Conservation (phyloP, 2,113 vertebrate species). For the Choloepus hoffmanni region DNA sequence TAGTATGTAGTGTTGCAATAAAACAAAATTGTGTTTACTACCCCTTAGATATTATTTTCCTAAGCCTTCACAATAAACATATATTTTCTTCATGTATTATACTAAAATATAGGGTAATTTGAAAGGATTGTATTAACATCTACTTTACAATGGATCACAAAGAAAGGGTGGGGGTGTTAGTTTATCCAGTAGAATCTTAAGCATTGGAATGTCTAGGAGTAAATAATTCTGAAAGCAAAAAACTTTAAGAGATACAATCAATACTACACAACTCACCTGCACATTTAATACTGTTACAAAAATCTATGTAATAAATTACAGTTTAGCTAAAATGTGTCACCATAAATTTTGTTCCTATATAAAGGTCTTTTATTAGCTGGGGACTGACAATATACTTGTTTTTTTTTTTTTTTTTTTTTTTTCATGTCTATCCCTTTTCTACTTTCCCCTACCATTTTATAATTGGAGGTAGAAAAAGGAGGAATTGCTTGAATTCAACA, state of each 20-base stretch:
- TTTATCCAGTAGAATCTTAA: not conserved
- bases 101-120: not conserved
- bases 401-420: not conserved
- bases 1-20: not conserved
- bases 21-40: slow-evolving; percentile 5
- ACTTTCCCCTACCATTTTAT: not conserved
- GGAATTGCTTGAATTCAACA: not conserved
- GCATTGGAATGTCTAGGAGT: not conserved
- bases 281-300: not conserved
- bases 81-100: not conserved
- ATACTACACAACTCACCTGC: not conserved
- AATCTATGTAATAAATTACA: not conserved
- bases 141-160: not conserved
- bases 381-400: not conserved
- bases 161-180: not conserved
- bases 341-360: not conserved
- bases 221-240: slow-evolving; percentile 1
- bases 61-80: slow-evolving; percentile 14
- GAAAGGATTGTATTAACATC: not conserved
- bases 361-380: not conserved
- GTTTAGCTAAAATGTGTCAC: not conserved
- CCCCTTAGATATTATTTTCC: not conserved
- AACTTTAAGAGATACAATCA: not conserved
- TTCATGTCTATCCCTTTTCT: not conserved
- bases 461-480: not conserved